Evolutionary conservation across 1,140 invertebrate genomes (phyloP).

Genomic region (Conus betulinus): DNA sequence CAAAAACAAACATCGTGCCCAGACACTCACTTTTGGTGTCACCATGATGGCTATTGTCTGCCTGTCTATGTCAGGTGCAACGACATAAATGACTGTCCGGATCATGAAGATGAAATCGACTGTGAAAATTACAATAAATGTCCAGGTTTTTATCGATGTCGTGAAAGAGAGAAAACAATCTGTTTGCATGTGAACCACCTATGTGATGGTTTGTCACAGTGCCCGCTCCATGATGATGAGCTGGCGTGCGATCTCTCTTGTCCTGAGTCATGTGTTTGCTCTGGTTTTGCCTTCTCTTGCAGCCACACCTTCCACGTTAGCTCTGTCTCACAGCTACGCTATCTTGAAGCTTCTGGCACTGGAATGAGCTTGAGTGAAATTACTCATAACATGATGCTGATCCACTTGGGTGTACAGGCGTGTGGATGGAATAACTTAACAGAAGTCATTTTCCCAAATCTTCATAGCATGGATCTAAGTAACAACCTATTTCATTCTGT

Average conservation of each 20-base stretch:
- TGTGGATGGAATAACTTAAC: background rate
- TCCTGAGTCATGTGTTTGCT: constrained; percentile 48
- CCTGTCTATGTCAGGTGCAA: constrained; percentile 19
- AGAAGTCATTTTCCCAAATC: background rate
- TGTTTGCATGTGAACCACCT: constrained; percentile 30
- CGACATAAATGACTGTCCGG: constrained; percentile 22
- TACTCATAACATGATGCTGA: too few species aligned
- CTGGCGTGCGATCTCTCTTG: constrained; percentile 17
- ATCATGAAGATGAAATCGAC: background rate
- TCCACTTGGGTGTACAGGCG: background rate
- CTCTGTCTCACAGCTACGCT: background rate
- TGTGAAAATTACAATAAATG: constrained; percentile 15
- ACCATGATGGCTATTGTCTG: background rate
- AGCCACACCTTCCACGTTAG: background rate
- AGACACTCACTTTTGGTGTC: constrained; percentile 16
- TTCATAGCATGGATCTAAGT: constrained; percentile 28
- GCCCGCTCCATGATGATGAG: constrained; percentile 39
- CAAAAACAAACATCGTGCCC: background rate
- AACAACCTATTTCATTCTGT: background rate
- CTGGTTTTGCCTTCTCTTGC: constrained; percentile 9
- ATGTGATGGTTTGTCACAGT: constrained; percentile 27
- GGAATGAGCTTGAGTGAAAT: too few species aligned
- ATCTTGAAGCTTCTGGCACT: too few species aligned
- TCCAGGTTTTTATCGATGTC: constrained; percentile 23
- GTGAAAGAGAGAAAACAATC: background rate